phyloP scores from a whole-genome alignment of 2,797 vertebrate species.

The Falco biarmicus region DNA sequence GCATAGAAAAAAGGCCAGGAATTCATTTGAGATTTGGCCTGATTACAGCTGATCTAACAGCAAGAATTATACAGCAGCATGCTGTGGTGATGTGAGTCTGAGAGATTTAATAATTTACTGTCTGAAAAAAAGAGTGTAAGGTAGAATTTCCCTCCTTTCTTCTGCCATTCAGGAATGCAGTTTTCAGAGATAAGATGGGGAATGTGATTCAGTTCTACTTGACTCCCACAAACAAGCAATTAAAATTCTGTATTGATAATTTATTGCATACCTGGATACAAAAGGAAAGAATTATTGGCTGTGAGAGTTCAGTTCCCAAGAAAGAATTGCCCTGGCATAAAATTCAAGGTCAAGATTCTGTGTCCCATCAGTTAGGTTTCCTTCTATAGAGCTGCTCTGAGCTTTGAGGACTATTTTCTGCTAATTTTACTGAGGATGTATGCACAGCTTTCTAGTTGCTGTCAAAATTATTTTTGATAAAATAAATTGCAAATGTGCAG shows the following conservation, averaged over 20 bases:
- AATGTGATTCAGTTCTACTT: not conserved
- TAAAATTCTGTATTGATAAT: constrained; percentile 33
- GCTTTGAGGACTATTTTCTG: not conserved
- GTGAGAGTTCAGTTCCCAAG: constrained; percentile 31
- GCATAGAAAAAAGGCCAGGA: not conserved
- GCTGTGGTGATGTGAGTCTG: not conserved
- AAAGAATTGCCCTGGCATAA: constrained; percentile 25
- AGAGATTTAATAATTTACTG: not conserved
- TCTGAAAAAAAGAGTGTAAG: not conserved
- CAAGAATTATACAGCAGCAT: not conserved
- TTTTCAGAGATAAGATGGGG: not conserved
- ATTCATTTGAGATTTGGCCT: not conserved
- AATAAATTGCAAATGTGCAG: not conserved
- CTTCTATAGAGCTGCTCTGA: constrained; percentile 3
- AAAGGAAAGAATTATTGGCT: constrained; percentile 26
- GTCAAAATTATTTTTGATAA: constrained; percentile 27
- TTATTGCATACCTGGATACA: constrained; percentile 1
- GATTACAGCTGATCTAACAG: not conserved
- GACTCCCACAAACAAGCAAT: constrained; percentile 15
- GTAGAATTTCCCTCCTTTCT: not conserved
- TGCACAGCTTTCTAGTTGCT: constrained; percentile 4
- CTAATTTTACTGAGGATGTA: not conserved
- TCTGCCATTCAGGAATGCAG: not conserved
- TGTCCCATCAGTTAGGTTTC: not conserved
- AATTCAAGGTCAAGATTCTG: constrained; percentile 22